phyloP scores from a whole-genome alignment of 1,140 invertebrate species.

The Diachasmimorpha longicaudata region DNA sequence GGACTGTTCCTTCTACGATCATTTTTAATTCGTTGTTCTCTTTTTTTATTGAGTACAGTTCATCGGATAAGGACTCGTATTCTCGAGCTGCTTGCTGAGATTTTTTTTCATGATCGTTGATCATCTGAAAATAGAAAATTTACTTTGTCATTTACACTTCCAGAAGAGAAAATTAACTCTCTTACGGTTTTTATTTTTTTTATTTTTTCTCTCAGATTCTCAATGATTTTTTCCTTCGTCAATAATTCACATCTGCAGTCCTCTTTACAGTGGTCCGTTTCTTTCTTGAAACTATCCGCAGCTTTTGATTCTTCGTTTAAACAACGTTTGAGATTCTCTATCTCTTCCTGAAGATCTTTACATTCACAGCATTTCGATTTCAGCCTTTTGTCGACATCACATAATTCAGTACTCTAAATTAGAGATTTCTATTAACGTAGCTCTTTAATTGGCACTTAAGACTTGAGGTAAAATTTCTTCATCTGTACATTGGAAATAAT shows the following conservation, averaged over 20 bases:
- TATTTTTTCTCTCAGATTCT: slow-evolving; percentile 42
- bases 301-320: slow-evolving; percentile 33
- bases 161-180: too few relatives aligned
- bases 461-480: too few relatives aligned
- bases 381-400: slow-evolving; percentile 19
- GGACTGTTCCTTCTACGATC: slow-evolving; percentile 20
- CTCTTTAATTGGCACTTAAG: too few relatives aligned
- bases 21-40: slow-evolving; percentile 33
- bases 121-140: slow-evolving; percentile 32
- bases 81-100: slow-evolving; percentile 38
- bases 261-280: slow-evolving; percentile 37
- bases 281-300: slow-evolving; percentile 32
- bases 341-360: slow-evolving; percentile 32
- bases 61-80: slow-evolving; percentile 36
- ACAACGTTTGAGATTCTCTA: slow-evolving; percentile 33
- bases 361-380: slow-evolving; percentile 25
- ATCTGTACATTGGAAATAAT: too few relatives aligned
- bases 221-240: slow-evolving; percentile 46
- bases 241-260: slow-evolving; percentile 39
- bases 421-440: background rate
- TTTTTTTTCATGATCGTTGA: slow-evolving; percentile 41
- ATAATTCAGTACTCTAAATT: slow-evolving; percentile 23
- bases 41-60: slow-evolving; percentile 37
- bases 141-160: too few relatives aligned
- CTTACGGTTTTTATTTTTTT: slow-evolving; percentile 43